phyloP scores from a whole-genome alignment of 35 echinoderm and acorn worm genomes.

The Chiridota heheva region DNA sequence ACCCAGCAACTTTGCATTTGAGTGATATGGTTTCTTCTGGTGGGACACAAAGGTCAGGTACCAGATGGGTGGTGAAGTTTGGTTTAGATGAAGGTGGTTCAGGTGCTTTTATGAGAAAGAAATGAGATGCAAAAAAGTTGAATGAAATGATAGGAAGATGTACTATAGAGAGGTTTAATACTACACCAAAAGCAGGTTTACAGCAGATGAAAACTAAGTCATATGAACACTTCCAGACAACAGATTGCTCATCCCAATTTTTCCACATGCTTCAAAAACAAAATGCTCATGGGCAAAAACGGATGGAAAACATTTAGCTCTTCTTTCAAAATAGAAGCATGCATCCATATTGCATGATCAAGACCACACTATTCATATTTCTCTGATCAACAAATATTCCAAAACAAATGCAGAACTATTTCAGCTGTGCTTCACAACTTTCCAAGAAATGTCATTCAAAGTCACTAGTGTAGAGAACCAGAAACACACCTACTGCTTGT shows the following conservation, averaged over 20 bases:
- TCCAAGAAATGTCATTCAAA: constrained; percentile 16
- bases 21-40: too few species aligned
- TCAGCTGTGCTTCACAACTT: too few species aligned
- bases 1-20: too few species aligned
- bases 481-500: not conserved
- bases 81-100: too few species aligned
- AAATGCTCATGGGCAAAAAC: constrained; percentile 10
- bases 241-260: constrained; percentile 36
- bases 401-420: not conserved
- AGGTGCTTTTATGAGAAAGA: too few species aligned
- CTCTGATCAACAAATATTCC: not conserved
- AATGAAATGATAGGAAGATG: not conserved
- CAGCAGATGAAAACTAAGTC: not conserved
- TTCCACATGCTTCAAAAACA: constrained; percentile 45
- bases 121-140: too few species aligned
- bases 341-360: not conserved
- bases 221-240: not conserved
- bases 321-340: too few species aligned
- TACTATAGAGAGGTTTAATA: not conserved
- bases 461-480: not conserved
- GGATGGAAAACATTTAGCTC: too few species aligned
- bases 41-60: too few species aligned
- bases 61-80: too few species aligned
- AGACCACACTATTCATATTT: not conserved
- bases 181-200: not conserved